Percentiles rank a stretch among this genome's conserved stretches.
phyloP scores from a whole-genome alignment of 2,113 vertebrate genomes.

The Amblyornis subalaris region DNA sequence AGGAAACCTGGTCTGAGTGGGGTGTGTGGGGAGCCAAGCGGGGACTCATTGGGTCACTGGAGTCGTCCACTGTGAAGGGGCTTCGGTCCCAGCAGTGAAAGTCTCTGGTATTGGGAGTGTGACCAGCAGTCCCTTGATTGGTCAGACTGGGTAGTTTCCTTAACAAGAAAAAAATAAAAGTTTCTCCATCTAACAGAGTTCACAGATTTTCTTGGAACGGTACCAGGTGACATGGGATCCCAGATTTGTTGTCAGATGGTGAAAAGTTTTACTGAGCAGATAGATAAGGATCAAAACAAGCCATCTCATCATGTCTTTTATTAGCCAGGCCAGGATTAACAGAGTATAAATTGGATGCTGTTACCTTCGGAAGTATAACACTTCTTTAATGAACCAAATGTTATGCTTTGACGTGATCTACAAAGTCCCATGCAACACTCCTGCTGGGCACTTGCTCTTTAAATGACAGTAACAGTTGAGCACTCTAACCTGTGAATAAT shows the following conservation, averaged over 20 bases:
- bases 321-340: neutral
- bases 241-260: neutral
- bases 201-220: neutral
- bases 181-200: neutral
- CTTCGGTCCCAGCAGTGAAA: neutral
- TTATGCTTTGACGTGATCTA: neutral
- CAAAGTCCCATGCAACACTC: neutral
- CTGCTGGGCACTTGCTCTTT: constrained; percentile 56
- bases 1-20: neutral
- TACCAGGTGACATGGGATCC: neutral
- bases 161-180: fast-evolving
- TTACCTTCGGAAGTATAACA: neutral
- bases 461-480: constrained; percentile 57
- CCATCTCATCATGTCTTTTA: neutral
- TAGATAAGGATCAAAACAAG: neutral
- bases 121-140: neutral
- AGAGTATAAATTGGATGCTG: neutral
- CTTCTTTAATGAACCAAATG: constrained; percentile 18
- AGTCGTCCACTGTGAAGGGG: neutral
- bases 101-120: neutral
- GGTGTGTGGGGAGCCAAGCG: neutral
- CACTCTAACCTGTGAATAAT: constrained; percentile 67
- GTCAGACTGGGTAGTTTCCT: neutral
- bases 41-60: fast-evolving
- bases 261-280: neutral